A percentile compares a stretch with the other conserved stretches of the same genome.
These are phyloP conservation scores for Oryzias javanicus DNA, from an alignment of 2,113 vertebrate species.

Conservation along the genomic window DNA sequence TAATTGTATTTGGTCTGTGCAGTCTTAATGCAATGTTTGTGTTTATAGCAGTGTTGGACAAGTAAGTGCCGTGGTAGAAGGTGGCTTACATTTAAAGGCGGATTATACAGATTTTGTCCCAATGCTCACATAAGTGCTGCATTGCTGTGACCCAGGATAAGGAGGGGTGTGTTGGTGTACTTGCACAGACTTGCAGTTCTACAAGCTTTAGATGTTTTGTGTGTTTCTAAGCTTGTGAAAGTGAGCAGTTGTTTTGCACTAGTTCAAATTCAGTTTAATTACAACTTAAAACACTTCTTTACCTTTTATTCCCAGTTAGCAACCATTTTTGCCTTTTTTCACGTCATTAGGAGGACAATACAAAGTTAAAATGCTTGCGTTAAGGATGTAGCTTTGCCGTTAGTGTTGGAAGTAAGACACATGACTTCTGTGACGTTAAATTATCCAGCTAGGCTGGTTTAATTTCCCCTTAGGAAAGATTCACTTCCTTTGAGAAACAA, in stretches of 20 bases:
- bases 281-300: slow-evolving; percentile 6
- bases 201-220: no score
- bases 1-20: slow-evolving; percentile 1
- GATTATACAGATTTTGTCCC: slow-evolving; percentile 33
- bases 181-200: neutral
- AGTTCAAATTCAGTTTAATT: slow-evolving; percentile 40
- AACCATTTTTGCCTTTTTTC: slow-evolving; percentile 20
- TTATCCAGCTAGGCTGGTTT: slow-evolving; percentile 34
- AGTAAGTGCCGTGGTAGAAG: slow-evolving; percentile 18
- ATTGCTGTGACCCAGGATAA: slow-evolving; percentile 48
- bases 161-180: neutral
- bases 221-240: slow-evolving; percentile 8
- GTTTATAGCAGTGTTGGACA: slow-evolving; percentile 15
- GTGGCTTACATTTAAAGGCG: slow-evolving; percentile 24
- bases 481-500: slow-evolving; percentile 38
- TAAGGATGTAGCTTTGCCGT: slow-evolving; percentile 1
- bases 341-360: slow-evolving; percentile 7
- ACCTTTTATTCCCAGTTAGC: slow-evolving; percentile 17
- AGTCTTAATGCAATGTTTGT: neutral
- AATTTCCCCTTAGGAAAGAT: slow-evolving; percentile 6
- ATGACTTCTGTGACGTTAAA: slow-evolving; percentile 51
- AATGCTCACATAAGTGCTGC: slow-evolving; percentile 19
- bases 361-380: slow-evolving; percentile 14
- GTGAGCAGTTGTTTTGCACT: slow-evolving; percentile 35
- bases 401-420: slow-evolving; percentile 40